Evolutionary conservation across 2,888 invertebrate species (phyloP).

Genomic region (Agrypnus murinus): DNA sequence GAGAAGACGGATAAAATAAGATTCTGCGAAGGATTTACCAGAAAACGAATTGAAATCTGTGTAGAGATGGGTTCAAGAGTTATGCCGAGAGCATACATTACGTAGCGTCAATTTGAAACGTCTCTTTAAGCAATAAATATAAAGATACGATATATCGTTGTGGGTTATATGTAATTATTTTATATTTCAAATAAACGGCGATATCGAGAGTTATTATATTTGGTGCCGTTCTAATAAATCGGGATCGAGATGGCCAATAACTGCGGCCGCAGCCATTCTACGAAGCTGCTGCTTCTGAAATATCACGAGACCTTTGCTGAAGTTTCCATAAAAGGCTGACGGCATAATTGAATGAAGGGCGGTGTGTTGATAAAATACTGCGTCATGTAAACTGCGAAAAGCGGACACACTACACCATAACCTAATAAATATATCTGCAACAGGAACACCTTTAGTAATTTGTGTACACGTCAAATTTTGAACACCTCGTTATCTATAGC

Average conservation of each 20-base stretch:
- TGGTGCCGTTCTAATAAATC: slow-evolving; percentile 62
- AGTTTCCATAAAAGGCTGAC: slow-evolving; percentile 56
- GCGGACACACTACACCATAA: slow-evolving; percentile 23
- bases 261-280: slow-evolving; percentile 58
- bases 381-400: slow-evolving; percentile 38
- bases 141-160: slow-evolving; percentile 27
- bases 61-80: slow-evolving; percentile 45
- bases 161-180: slow-evolving; percentile 55
- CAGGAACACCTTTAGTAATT: slow-evolving; percentile 45
- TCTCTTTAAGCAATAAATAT: slow-evolving; percentile 28
- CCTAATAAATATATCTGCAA: slow-evolving; percentile 46
- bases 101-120: slow-evolving; percentile 34
- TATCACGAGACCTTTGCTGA: slow-evolving; percentile 58
- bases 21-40: slow-evolving; percentile 45
- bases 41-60: slow-evolving; percentile 50
- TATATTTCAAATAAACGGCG: slow-evolving; percentile 60
- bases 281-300: slow-evolving; percentile 59
- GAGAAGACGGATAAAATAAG: slow-evolving; percentile 48
- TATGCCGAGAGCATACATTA: slow-evolving; percentile 36
- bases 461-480: slow-evolving; percentile 55
- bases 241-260: slow-evolving; percentile 60
- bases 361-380: slow-evolving; percentile 43
- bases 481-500: slow-evolving; percentile 58
- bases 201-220: slow-evolving; percentile 60
- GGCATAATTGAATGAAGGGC: slow-evolving; percentile 57